Base-by-base conservation (phyloP, 2,888 invertebrate species). In the Calameuta idolon region DNA sequence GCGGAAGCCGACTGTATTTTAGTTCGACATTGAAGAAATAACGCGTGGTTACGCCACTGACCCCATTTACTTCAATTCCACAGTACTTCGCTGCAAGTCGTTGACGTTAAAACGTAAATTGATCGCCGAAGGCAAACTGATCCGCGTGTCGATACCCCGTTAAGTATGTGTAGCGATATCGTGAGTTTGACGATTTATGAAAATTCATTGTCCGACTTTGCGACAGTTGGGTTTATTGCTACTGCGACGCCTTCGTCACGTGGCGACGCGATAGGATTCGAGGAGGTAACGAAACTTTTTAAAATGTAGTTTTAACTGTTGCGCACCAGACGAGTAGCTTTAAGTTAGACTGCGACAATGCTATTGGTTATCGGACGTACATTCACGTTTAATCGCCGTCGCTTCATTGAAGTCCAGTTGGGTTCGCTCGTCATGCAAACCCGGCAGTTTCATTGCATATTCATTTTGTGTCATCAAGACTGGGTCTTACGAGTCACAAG, bases 361-460 rank as follows among this genome's bases (percentile, higher is more conserved):
- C 55, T 55, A 1, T 23, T 23, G 2, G 23, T 23, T 55, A 9
- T 55, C 55, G 23, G 55, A 55, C 55, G 23, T 55, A 23, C 23
- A 55, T 55, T 55, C 55, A 55, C 23, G 9, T 23, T 23, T 55
- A 23, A 55, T 55, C 23, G 2, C 55, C 2, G 31, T 15, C 15
- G 31, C n/a, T 11, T 33, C 31, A 71, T 71, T 31, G 31, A 71
- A 71, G 33, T 33, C 71, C 71, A 33, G 33, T 15, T 9, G 31
- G 71, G 71, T 31, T 71, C 1, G 30, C 11, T 69, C 69, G 30
- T 69, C 69, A 30, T 9, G 71, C 71, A 33, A 71, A 33, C 31
- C 11, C 31, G 31, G 71, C 31, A 71, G 71, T 5, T 71, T 71
- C 71, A 71, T 71, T 71, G 71, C 71, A 33, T 71, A 71, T 71